Conservation (phyloP, 2,888 invertebrate genomes). For the Pollenia angustigena region DNA sequence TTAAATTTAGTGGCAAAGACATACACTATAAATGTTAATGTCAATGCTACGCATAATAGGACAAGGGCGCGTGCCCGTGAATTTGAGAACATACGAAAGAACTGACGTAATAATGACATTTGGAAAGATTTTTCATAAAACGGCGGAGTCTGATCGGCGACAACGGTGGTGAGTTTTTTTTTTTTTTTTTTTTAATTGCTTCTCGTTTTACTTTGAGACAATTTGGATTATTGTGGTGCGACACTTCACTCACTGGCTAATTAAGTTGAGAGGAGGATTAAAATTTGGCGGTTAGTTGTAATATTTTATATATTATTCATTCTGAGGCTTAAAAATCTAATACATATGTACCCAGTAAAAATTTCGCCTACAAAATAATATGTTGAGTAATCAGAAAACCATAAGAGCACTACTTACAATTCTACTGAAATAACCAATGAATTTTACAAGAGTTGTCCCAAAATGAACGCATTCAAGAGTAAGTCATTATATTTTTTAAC, state of each 20-base stretch:
- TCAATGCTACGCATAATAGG: constrained; percentile 82
- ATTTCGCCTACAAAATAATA: no score
- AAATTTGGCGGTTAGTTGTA: constrained; percentile 31
- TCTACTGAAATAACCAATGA: no score
- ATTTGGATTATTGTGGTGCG: background rate
- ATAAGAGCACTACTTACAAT: no score
- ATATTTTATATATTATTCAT: background rate
- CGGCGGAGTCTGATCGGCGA: background rate
- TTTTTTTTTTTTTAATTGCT: background rate
- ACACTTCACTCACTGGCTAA: constrained; percentile 8
- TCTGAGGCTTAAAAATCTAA: background rate
- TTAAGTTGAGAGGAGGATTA: background rate
- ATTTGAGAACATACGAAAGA: constrained; percentile 82
- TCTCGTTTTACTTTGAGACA: background rate
- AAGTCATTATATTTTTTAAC: no score
- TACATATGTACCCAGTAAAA: no score
- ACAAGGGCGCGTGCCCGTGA: constrained; percentile 83
- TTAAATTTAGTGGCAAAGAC: constrained; percentile 83
- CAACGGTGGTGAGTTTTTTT: background rate
- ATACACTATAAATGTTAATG: constrained; percentile 83
- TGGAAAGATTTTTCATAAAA: constrained; percentile 67
- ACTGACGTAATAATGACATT: constrained; percentile 83
- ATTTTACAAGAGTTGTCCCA: no score
- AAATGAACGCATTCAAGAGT: no score
- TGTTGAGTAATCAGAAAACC: no score